Conservation (phyloP, 1,140 invertebrate species). For the Physella acuta region DNA sequence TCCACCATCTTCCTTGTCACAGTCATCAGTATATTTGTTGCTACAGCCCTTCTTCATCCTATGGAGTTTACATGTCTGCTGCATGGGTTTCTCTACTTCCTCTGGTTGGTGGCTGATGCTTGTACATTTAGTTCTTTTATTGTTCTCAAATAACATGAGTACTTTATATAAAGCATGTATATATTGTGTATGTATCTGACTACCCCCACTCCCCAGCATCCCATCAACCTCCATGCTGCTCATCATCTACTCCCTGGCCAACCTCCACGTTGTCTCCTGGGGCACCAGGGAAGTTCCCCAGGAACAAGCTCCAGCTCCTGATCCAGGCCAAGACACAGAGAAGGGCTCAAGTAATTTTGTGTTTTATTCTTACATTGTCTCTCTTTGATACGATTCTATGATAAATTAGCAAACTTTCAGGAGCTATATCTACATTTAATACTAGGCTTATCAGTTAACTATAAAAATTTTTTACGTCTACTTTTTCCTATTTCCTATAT, state of each 20-base stretch:
- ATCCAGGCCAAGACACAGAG: neutral
- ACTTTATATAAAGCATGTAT: neutral
- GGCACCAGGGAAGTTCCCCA: conserved; percentile 71
- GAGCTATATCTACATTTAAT: neutral
- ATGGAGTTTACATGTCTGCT: conserved; percentile 76
- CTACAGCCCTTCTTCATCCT: conserved; percentile 80
- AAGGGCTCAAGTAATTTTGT: neutral
- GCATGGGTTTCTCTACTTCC: conserved; percentile 81
- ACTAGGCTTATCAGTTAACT: neutral
- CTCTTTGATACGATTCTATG: too few species aligned
- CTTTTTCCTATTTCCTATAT: neutral
- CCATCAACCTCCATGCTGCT: conserved; percentile 91
- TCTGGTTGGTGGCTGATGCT: conserved; percentile 59
- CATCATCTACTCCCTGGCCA: conserved; percentile 86
- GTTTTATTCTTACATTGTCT: neutral
- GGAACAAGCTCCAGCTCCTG: conserved; percentile 3
- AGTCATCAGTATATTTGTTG: conserved; percentile 62
- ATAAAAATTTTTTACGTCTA: neutral
- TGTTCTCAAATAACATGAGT: neutral
- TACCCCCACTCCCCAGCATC: conserved; percentile 58
- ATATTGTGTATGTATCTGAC: too few species aligned
- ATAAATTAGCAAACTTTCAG: too few species aligned
- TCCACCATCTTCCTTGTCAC: conserved; percentile 52
- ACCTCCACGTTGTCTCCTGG: conserved; percentile 87
- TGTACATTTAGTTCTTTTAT: too few species aligned